Percentiles rank a stretch among this genome's conserved stretches.
Evolutionary conservation across 1,140 invertebrate species (phyloP).

Genomic region (Pachypsylla venusta): DNA sequence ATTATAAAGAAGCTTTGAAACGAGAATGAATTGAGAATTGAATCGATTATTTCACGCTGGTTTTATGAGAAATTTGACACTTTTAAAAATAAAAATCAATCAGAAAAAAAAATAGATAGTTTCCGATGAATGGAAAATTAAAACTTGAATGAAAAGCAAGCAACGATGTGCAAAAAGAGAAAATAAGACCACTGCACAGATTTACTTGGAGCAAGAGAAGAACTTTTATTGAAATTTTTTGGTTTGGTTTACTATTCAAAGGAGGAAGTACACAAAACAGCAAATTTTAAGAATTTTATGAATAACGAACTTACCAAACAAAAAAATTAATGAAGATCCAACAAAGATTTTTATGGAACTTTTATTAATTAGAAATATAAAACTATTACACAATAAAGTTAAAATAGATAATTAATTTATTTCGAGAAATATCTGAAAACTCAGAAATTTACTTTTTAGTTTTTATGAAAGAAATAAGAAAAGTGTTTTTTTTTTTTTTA

Average conservation of each 20-base stretch:
- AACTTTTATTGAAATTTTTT: no score
- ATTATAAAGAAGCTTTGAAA: background rate
- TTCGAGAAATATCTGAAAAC: background rate
- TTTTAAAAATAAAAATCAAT: background rate
- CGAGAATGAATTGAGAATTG: background rate
- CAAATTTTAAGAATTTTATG: no score
- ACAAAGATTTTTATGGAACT: background rate
- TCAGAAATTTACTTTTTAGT: background rate
- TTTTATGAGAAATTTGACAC: background rate
- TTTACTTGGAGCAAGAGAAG: background rate
- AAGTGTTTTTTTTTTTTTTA: background rate
- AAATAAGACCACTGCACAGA: constrained; percentile 2
- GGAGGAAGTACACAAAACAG: background rate
- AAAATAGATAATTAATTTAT: background rate
- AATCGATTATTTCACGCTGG: background rate
- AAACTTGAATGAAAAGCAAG: no score
- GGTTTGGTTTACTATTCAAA: no score
- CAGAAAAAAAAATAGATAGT: background rate
- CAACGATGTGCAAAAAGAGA: background rate
- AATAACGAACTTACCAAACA: no score
- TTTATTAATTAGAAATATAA: background rate
- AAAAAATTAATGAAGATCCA: background rate
- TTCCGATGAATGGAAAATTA: background rate
- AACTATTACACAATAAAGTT: background rate
- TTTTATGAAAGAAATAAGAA: background rate